These are phyloP conservation scores for Passer domesticus DNA, from an alignment of 2,113 vertebrate species.

Conservation along the genomic window DNA sequence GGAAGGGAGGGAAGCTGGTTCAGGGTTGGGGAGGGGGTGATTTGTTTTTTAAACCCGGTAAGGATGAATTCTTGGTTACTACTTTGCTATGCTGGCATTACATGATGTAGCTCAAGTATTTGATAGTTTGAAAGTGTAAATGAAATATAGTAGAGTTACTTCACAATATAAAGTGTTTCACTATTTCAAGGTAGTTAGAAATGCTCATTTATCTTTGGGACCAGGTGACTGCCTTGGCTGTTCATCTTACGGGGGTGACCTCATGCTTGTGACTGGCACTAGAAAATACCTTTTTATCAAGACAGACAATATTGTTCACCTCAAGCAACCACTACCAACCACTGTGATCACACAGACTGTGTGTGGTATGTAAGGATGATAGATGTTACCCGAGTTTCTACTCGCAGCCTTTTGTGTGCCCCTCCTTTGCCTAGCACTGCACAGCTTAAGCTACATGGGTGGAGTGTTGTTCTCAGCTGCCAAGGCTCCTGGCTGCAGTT, in stretches of 20 bases:
- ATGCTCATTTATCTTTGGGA: background rate
- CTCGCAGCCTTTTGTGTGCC: accelerated
- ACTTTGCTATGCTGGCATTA: background rate
- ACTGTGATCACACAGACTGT: accelerated
- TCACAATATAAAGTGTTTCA: background rate
- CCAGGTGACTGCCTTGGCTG: background rate
- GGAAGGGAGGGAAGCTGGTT: background rate
- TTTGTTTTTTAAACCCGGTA: background rate
- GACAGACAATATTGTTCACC: background rate
- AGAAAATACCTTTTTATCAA: background rate
- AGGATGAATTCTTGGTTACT: background rate
- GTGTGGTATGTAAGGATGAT: accelerated
- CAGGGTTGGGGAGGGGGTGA: background rate
- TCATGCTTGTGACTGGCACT: background rate
- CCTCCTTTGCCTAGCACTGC: background rate
- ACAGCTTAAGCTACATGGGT: background rate
- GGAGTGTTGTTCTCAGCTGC: background rate
- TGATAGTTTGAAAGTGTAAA: background rate
- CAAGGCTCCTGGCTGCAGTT: accelerated
- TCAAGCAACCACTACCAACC: background rate
- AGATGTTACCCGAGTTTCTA: background rate
- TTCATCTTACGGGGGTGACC: background rate
- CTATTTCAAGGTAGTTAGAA: background rate
- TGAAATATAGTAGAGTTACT: background rate
- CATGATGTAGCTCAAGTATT: background rate